These are phyloP conservation scores for Phenganax subtilis DNA, from an alignment of 92 coral and sea anemone genomes.

Conservation along the genomic window DNA sequence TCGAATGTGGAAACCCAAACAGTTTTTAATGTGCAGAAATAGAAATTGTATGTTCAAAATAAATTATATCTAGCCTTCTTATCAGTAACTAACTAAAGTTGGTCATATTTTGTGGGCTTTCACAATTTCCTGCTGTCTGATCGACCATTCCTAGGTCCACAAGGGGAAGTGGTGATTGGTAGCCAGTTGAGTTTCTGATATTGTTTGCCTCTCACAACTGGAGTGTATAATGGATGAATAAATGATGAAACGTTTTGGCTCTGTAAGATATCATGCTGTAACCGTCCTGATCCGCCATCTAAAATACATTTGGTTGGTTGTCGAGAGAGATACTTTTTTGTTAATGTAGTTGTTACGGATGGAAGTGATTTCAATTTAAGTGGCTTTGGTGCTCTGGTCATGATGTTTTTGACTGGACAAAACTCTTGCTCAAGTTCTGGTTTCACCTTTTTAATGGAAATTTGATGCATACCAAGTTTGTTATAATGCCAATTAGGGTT, in stretches of 20 bases:
- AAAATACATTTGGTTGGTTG: background rate
- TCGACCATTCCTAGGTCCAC: background rate
- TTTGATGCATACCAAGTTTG: background rate
- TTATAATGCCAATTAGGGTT: background rate
- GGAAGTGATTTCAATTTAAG: background rate
- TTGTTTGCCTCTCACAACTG: constrained; percentile 7
- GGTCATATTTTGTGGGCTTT: background rate
- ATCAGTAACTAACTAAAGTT: background rate
- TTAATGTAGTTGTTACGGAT: background rate
- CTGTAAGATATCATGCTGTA: background rate
- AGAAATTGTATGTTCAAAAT: background rate
- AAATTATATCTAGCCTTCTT: background rate
- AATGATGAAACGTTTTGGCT: constrained; percentile 9
- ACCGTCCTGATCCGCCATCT: background rate
- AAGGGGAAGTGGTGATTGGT: constrained; percentile 78
- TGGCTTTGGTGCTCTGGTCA: background rate
- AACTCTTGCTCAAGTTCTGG: constrained; percentile 5
- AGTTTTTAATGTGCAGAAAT: background rate
- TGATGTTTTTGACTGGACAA: background rate
- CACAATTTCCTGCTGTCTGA: background rate
- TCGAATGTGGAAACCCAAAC: constrained; percentile 33
- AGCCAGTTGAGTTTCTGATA: constrained; percentile 71
- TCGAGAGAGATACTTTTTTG: background rate
- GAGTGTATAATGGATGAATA: background rate
- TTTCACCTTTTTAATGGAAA: background rate